A percentile compares a stretch with the other conserved stretches of the same genome.
Evolutionary conservation across 2,113 vertebrate species (phyloP).

Genomic region (Varanus komodoensis): DNA sequence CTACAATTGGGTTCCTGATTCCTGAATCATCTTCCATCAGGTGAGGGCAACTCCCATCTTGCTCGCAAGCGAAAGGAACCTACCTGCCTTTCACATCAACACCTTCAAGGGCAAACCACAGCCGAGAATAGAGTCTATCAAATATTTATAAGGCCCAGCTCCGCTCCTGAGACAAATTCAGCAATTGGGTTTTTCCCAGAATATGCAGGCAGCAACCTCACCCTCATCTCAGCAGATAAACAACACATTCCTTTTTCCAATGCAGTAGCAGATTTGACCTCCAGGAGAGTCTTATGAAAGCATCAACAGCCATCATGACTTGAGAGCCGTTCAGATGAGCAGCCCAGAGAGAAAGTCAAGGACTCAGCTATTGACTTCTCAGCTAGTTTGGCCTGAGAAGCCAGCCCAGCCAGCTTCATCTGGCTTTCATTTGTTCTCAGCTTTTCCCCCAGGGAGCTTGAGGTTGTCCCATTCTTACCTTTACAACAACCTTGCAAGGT

Average conservation of each 20-base stretch:
- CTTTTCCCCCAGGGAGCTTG: neutral
- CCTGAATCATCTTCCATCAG: constrained; percentile 24
- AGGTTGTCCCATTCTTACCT: neutral
- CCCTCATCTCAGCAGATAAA: neutral
- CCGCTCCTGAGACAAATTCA: neutral
- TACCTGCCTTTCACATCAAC: constrained; percentile 62
- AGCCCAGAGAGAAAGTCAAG: neutral
- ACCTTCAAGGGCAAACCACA: constrained; percentile 46
- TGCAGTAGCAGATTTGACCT: neutral
- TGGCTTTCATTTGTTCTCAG: neutral
- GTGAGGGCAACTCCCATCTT: constrained; percentile 45
- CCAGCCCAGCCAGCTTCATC: neutral
- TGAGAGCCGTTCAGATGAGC: no score
- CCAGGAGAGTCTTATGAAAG: constrained; percentile 3
- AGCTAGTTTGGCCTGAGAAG: neutral
- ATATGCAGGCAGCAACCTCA: neutral
- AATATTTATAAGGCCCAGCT: constrained; percentile 47
- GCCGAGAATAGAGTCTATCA: constrained; percentile 47
- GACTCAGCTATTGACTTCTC: neutral
- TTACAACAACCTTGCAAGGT: neutral
- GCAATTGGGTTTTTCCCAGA: constrained; percentile 28
- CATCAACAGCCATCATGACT: neutral
- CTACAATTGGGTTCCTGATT: constrained; percentile 31
- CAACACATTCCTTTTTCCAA: neutral
- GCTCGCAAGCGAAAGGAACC: constrained; percentile 43